These are phyloP conservation scores for Maniola jurtina DNA, from an alignment of 1,140 invertebrate species.

Conservation along the genomic window DNA sequence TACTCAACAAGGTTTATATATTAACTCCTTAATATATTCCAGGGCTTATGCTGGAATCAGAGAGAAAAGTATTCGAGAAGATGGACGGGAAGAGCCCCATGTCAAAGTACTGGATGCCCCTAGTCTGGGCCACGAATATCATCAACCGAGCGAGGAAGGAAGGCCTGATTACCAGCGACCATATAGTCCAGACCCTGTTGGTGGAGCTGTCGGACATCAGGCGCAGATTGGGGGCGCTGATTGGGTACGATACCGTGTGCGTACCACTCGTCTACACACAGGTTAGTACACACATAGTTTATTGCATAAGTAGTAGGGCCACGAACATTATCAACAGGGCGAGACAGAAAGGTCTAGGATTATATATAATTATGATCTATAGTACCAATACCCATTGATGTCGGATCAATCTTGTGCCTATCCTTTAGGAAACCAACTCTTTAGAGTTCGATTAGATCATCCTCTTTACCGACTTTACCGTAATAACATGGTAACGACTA, in stretches of 20 bases:
- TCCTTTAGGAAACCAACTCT: too few relatives aligned
- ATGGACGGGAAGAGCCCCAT: conserved; percentile 92
- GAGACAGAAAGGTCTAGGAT: too few relatives aligned
- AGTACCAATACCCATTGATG: too few relatives aligned
- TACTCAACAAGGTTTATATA: too few relatives aligned
- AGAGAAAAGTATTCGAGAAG: conserved; percentile 93
- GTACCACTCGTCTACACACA: conserved; percentile 99
- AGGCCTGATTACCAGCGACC: conserved; percentile 88
- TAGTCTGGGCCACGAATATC: conserved; percentile 94
- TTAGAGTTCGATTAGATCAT: not conserved
- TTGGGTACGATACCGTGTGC: conserved; percentile 97
- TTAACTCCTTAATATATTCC: conserved; percentile 9
- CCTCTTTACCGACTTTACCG: not conserved
- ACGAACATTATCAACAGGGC: too few relatives aligned
- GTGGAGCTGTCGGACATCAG: conserved; percentile 91
- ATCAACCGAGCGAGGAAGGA: conserved; percentile 92
- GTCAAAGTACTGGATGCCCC: conserved; percentile 96
- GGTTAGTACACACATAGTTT: conserved; percentile 80
- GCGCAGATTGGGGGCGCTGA: conserved; percentile 87
- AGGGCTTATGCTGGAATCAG: conserved; percentile 94
- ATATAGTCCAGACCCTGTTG: conserved; percentile 91
- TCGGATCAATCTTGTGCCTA: too few relatives aligned
- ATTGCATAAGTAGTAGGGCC: too few relatives aligned
- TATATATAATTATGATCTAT: too few relatives aligned
- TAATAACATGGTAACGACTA: too few relatives aligned